Percentiles rank a stretch among this genome's conserved stretches.
Evolutionary conservation across 2,113 vertebrate species (phyloP).

Genomic region (Poecile atricapillus): DNA sequence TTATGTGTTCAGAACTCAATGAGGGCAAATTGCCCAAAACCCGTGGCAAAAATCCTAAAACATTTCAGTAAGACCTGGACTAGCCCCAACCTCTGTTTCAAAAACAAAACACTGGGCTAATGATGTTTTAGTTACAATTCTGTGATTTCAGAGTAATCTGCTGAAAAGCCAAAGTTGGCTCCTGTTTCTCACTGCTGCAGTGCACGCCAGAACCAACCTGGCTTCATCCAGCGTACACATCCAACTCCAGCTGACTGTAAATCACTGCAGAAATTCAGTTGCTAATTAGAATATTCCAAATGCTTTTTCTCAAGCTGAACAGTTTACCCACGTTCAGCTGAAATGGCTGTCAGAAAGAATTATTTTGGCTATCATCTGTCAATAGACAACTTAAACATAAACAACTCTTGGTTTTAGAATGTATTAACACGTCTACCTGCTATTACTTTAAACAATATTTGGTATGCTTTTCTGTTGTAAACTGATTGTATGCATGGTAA

Average conservation of each 20-base stretch:
- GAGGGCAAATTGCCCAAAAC: not conserved
- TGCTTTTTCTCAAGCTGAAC: not conserved
- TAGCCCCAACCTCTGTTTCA: not conserved
- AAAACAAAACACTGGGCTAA: not conserved
- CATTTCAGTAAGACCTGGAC: not conserved
- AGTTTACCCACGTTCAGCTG: not conserved
- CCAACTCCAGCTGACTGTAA: not conserved
- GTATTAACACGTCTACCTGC: not conserved
- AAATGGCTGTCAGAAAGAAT: not conserved
- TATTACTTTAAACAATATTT: not conserved
- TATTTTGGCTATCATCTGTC: not conserved
- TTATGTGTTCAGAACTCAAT: not conserved
- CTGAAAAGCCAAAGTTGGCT: not conserved
- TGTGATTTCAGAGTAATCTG: not conserved
- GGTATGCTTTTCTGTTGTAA: not conserved
- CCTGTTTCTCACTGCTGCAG: not conserved
- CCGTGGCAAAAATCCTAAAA: not conserved
- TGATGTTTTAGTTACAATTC: not conserved
- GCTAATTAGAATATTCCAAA: not conserved
- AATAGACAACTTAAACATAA: not conserved
- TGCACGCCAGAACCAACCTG: not conserved
- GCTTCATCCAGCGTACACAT: not conserved
- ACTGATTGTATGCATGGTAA: not conserved
- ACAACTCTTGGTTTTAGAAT: not conserved
- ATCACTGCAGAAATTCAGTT: not conserved